These are phyloP conservation scores for Manis pentadactyla DNA, from an alignment of 2,797 vertebrate genomes.

Conservation along the genomic window DNA sequence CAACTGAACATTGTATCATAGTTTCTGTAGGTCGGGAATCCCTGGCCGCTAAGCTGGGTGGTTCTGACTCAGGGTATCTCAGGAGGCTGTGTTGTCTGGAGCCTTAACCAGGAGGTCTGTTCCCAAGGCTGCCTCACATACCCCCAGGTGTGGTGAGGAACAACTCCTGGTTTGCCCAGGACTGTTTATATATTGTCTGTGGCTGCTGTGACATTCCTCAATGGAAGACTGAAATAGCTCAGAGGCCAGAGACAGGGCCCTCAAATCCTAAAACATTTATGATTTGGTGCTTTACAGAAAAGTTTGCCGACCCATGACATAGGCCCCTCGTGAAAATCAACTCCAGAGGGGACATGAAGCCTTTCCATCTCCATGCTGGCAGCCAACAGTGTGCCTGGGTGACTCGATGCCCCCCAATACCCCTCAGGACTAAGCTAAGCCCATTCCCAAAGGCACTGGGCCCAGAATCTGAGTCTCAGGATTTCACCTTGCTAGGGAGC, in stretches of 20 bases:
- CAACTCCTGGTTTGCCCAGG: neutral
- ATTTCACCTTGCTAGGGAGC: neutral
- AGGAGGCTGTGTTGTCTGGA: neutral
- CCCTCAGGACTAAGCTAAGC: neutral
- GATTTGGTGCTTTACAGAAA: neutral
- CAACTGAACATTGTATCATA: neutral
- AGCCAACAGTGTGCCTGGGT: neutral
- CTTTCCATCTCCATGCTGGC: neutral
- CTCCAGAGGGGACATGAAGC: neutral
- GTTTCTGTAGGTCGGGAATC: neutral
- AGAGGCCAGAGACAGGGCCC: neutral
- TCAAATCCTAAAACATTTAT: constrained; percentile 28
- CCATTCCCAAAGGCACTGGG: neutral
- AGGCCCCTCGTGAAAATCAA: neutral
- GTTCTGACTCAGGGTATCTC: neutral
- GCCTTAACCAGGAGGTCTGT: neutral
- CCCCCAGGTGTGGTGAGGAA: neutral
- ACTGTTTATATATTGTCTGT: neutral
- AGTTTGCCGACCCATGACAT: neutral
- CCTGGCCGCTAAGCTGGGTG: neutral
- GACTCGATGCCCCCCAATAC: neutral
- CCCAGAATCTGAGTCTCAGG: neutral
- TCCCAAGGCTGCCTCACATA: neutral
- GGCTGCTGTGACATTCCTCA: neutral
- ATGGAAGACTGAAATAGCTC: neutral